Conservation (phyloP, 2,888 invertebrate genomes). For the Tryphoninae sp. region DNA sequence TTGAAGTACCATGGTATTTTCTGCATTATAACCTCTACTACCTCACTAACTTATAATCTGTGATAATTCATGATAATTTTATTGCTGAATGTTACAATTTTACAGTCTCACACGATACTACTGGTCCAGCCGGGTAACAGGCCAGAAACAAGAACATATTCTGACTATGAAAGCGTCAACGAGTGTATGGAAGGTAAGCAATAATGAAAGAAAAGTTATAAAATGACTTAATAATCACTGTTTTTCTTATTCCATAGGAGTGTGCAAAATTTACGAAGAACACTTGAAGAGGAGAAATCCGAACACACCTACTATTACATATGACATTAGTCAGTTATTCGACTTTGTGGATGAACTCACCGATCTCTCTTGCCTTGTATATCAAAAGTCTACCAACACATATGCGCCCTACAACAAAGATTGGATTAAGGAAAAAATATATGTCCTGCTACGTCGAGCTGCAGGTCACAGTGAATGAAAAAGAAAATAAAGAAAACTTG, state of each 20-base stretch:
- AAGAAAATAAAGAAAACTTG: slow-evolving; percentile 46
- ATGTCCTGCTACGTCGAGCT: slow-evolving; percentile 95
- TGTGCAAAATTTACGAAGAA: slow-evolving; percentile 99
- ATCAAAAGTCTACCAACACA: slow-evolving; percentile 96
- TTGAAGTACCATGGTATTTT: slow-evolving; percentile 3
- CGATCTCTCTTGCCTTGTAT: slow-evolving; percentile 97
- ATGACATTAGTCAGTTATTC: slow-evolving; percentile 98
- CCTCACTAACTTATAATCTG: neutral
- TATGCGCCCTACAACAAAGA: slow-evolving; percentile 99
- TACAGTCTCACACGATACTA: slow-evolving; percentile 97
- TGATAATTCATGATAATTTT: neutral
- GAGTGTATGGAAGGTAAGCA: slow-evolving; percentile 97
- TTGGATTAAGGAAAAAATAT: slow-evolving; percentile 99
- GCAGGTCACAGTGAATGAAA: slow-evolving; percentile 84
- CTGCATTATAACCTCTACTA: slow-evolving; percentile 14
- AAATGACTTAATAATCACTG: neutral
- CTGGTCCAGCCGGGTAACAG: slow-evolving; percentile 96
- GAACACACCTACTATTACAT: slow-evolving; percentile 97
- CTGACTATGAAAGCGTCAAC: slow-evolving; percentile 98
- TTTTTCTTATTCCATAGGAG: slow-evolving; percentile 82
- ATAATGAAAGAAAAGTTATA: neutral
- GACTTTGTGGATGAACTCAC: slow-evolving; percentile 98
- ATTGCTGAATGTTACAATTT: slow-evolving; percentile 65
- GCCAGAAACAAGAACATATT: slow-evolving; percentile 98
- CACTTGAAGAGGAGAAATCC: slow-evolving; percentile 98